phyloP scores from a whole-genome alignment of 2,797 vertebrate genomes.

The Gallinago solitaria region DNA sequence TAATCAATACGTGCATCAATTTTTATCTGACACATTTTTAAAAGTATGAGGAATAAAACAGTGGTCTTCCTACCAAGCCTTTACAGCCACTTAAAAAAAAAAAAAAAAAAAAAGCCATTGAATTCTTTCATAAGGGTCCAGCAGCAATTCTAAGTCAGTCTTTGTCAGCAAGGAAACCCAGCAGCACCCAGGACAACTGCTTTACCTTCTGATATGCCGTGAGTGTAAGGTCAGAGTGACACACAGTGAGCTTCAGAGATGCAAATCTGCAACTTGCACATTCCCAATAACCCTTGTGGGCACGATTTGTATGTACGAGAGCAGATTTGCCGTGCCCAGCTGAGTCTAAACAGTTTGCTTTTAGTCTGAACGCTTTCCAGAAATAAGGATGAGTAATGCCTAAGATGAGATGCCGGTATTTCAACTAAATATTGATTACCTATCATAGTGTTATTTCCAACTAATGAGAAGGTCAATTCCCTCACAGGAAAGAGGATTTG shows the following conservation, averaged over 20 bases:
- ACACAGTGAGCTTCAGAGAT: background rate
- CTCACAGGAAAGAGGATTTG: background rate
- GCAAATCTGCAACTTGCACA: background rate
- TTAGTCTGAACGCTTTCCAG: background rate
- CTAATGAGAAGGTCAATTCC: conserved; percentile 59
- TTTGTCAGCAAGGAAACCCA: background rate
- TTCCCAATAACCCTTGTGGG: background rate
- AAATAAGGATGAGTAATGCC: conserved; percentile 14
- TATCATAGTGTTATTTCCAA: conserved; percentile 52
- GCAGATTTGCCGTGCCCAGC: background rate
- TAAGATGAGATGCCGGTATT: conserved; percentile 26
- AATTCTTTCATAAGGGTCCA: background rate
- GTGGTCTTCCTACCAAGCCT: background rate
- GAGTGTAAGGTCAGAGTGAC: background rate
- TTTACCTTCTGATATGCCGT: background rate
- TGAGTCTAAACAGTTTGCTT: background rate
- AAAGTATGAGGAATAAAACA: background rate
- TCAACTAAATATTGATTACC: conserved; percentile 47
- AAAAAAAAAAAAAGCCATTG: too few relatives aligned
- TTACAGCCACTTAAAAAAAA: background rate
- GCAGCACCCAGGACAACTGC: background rate
- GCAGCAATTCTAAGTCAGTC: background rate
- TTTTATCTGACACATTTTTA: background rate
- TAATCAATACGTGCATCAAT: background rate
- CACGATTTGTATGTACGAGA: background rate